A percentile compares a stretch with the other conserved stretches of the same genome.
Evolutionary conservation across 2,797 vertebrate species (phyloP).

Genomic region (Picus viridis): DNA sequence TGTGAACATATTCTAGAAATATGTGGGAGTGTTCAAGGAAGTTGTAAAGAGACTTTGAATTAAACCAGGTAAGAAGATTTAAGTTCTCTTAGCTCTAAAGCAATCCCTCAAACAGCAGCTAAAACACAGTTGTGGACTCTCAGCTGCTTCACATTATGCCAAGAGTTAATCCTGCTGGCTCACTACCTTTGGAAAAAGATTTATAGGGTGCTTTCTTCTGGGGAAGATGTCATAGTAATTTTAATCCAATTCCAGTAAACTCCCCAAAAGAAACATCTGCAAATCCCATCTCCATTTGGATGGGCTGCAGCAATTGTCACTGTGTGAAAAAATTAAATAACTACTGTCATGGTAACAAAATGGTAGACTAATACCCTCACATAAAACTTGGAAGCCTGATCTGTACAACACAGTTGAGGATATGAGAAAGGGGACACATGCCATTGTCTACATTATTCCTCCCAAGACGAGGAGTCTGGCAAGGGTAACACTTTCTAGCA

Average conservation of each 20-base stretch:
- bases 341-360: not conserved
- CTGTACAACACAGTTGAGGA: not conserved
- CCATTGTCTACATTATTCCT: not conserved
- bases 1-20: not conserved
- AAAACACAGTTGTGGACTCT: not conserved
- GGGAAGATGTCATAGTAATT: not conserved
- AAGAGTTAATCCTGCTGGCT: not conserved
- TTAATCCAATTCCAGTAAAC: not conserved
- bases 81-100: not conserved
- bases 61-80: not conserved
- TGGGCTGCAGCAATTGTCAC: not conserved
- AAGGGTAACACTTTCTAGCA: not conserved
- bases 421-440: not conserved
- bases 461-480: not conserved
- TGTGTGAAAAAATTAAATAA: not conserved
- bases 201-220: not conserved
- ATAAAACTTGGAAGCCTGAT: not conserved
- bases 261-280: not conserved
- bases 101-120: not conserved
- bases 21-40: not conserved
- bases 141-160: not conserved
- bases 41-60: not conserved
- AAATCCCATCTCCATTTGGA: not conserved
- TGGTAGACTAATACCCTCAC: not conserved
- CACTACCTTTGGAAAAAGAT: not conserved